phyloP scores from a whole-genome alignment of 2,797 vertebrate genomes.

The Smutsia temminckii region DNA sequence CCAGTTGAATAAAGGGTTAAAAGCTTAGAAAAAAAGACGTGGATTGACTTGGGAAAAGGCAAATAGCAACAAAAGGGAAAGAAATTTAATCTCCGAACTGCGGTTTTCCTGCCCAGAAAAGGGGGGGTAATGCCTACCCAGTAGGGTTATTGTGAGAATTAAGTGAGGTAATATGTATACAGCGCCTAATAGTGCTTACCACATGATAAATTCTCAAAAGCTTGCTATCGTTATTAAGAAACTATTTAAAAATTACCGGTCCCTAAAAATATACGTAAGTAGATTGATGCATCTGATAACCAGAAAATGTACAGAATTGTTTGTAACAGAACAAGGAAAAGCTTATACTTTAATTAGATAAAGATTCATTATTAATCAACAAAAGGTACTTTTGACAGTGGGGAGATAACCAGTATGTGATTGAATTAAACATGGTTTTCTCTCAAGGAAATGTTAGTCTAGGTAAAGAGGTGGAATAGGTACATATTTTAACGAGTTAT shows the following conservation, averaged over 20 bases:
- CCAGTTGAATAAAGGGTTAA: not conserved
- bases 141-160: not conserved
- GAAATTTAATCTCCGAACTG: not conserved
- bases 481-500: not conserved
- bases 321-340: not conserved
- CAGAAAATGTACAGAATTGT: not conserved
- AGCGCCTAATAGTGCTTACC: not conserved
- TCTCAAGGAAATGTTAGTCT: not conserved
- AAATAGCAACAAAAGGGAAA: not conserved
- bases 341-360: not conserved
- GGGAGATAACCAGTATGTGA: not conserved
- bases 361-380: not conserved
- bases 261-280: not conserved
- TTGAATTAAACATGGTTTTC: constrained; percentile 1
- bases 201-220: not conserved
- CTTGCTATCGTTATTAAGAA: not conserved
- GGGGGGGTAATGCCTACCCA: too few relatives aligned
- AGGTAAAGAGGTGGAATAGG: not conserved
- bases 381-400: not conserved
- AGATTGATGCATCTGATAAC: not conserved
- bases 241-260: not conserved
- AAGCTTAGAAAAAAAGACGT: not conserved
- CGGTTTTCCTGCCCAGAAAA: not conserved
- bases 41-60: not conserved
- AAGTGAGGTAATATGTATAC: not conserved